Percentiles rank a stretch among this genome's conserved stretches.
Conservation (phyloP, 2,888 invertebrate species). For the Papilio gigon region DNA sequence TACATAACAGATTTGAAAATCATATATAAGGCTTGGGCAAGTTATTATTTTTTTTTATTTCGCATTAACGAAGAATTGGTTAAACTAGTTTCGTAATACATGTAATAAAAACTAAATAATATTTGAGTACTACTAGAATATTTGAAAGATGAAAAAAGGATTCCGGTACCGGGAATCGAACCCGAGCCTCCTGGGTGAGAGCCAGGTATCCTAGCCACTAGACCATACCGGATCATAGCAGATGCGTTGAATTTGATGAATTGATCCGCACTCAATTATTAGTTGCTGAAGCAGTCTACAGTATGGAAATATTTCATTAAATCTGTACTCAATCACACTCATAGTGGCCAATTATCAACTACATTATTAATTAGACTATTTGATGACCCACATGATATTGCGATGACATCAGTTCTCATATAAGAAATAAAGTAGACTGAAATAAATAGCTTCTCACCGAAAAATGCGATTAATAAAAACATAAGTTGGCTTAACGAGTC, state of each 20-base stretch:
- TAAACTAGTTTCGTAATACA: too few species aligned
- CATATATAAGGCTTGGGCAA: too few species aligned
- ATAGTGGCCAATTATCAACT: not conserved
- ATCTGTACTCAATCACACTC: not conserved
- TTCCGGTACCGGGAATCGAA: conserved; percentile 88
- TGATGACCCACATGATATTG: not conserved
- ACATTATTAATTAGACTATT: too few species aligned
- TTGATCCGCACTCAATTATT: not conserved
- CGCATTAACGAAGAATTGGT: too few species aligned
- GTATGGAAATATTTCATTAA: too few species aligned
- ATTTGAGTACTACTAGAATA: too few species aligned
- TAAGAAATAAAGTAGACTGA: not conserved
- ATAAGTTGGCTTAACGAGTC: conserved; percentile 5
- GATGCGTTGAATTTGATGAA: not conserved
- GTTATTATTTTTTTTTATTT: too few species aligned
- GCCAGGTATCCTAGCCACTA: conserved; percentile 88
- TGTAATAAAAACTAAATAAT: too few species aligned
- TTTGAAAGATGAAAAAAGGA: not conserved
- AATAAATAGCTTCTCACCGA: not conserved
- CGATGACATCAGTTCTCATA: not conserved
- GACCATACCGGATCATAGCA: conserved; percentile 74
- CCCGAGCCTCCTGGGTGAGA: conserved; percentile 88
- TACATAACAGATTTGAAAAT: too few species aligned
- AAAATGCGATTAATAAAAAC: not conserved
- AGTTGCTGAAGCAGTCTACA: not conserved